Percentiles rank a stretch among this genome's conserved stretches.
Evolutionary conservation across 2,888 invertebrate species (phyloP).

Genomic region (Oscheius myriophilus): DNA sequence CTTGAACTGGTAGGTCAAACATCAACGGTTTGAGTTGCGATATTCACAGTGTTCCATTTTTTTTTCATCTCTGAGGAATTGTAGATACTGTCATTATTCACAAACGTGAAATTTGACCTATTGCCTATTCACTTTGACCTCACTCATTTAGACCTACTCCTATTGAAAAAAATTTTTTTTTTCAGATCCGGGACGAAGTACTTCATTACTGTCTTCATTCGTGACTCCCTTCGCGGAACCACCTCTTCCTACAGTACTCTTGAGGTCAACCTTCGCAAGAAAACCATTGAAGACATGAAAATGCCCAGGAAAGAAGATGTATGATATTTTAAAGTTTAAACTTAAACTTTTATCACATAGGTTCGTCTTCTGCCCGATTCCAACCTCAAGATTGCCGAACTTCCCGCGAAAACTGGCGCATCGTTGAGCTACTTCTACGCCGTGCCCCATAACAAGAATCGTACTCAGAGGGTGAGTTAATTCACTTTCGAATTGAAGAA

Average conservation of each 20-base stretch:
- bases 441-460: slow-evolving; percentile 30
- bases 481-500: no score
- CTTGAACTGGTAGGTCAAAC: no score
- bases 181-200: slow-evolving; percentile 43
- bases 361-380: slow-evolving; percentile 32
- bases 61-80: no score
- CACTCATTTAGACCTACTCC: no score
- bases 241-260: slow-evolving; percentile 49
- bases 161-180: background rate
- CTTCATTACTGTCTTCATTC: slow-evolving; percentile 54
- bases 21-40: no score
- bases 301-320: slow-evolving; percentile 28
- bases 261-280: slow-evolving; percentile 37
- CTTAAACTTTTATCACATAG: slow-evolving; percentile 23
- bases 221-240: slow-evolving; percentile 49
- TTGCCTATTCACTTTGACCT: no score
- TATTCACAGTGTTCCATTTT: no score
- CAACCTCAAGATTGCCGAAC: slow-evolving; percentile 29
- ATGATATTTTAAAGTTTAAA: background rate
- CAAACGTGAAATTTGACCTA: no score
- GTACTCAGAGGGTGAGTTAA: slow-evolving; percentile 24
- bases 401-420: slow-evolving; percentile 40
- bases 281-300: slow-evolving; percentile 30
- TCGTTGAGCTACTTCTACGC: slow-evolving; percentile 41
- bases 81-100: no score